phyloP scores from a whole-genome alignment of 2,888 invertebrate genomes.

The Neuroscelio doddi region DNA sequence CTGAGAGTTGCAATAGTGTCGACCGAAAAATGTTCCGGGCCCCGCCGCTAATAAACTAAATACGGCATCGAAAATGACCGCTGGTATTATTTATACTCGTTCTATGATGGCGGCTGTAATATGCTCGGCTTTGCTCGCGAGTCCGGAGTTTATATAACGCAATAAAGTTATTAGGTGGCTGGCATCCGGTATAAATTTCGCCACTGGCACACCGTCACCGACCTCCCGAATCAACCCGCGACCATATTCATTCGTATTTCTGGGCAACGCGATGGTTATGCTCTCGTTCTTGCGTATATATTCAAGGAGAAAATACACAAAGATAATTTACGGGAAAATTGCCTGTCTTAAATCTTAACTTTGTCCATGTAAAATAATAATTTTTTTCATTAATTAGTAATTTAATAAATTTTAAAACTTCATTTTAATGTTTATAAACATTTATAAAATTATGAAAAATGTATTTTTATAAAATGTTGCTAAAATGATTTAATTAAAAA shows the following conservation, averaged over 20 bases:
- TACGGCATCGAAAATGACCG: slow-evolving; percentile 69
- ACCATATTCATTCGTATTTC: slow-evolving; percentile 41
- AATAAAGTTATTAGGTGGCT: slow-evolving; percentile 70
- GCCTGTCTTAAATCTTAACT: slow-evolving; percentile 26
- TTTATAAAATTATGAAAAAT: too few relatives aligned
- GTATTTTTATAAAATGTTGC: too few relatives aligned
- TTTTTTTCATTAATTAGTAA: too few relatives aligned
- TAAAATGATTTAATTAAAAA: too few relatives aligned
- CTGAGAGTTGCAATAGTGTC: slow-evolving; percentile 46
- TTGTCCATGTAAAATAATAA: too few relatives aligned
- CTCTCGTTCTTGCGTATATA: slow-evolving; percentile 22
- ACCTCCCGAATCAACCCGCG: slow-evolving; percentile 37
- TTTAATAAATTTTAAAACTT: too few relatives aligned
- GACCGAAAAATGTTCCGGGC: slow-evolving; percentile 54
- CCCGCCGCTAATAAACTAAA: slow-evolving; percentile 66
- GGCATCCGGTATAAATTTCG: slow-evolving; percentile 69
- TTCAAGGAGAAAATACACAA: slow-evolving; percentile 19
- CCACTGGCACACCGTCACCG: slow-evolving; percentile 51
- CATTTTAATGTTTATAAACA: too few relatives aligned
- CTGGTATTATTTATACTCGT: slow-evolving; percentile 66
- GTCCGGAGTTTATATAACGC: slow-evolving; percentile 64
- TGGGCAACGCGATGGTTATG: slow-evolving; percentile 29
- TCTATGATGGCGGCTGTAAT: slow-evolving; percentile 63
- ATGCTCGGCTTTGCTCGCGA: slow-evolving; percentile 53
- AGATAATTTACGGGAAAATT: slow-evolving; percentile 36